Conservation (phyloP, 2,888 invertebrate genomes). For the Scaptomyza cyrtandrae region DNA sequence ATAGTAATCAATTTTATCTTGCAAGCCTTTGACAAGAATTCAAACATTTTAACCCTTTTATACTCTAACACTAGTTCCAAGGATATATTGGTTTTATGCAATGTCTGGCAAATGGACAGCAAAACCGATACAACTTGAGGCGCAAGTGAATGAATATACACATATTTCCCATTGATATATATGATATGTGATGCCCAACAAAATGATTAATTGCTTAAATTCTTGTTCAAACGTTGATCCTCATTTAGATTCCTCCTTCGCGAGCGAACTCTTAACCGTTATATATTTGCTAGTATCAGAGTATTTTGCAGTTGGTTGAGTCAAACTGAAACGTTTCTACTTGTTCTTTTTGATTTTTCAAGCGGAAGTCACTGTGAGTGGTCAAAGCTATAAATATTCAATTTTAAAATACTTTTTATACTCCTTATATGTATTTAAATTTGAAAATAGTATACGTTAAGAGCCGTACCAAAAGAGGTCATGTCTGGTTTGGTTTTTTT, state of each 20-base stretch:
- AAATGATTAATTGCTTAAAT: too few species aligned
- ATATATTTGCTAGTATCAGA: neutral
- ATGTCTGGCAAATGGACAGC: neutral
- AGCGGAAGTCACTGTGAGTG: conserved; percentile 48
- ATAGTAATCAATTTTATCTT: conserved; percentile 39
- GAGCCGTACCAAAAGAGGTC: too few species aligned
- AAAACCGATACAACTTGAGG: too few species aligned
- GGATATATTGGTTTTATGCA: neutral
- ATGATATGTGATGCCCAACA: too few species aligned
- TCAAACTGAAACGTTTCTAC: neutral
- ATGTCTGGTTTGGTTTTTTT: too few species aligned
- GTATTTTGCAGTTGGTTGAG: neutral
- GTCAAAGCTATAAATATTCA: conserved; percentile 23
- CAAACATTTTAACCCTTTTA: conserved; percentile 63
- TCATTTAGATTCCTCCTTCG: too few species aligned
- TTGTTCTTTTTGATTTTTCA: conserved; percentile 51
- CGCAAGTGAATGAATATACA: too few species aligned
- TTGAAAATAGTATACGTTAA: neutral
- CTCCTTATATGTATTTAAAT: neutral
- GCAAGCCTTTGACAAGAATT: conserved; percentile 44
- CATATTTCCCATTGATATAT: too few species aligned
- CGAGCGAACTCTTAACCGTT: too few species aligned
- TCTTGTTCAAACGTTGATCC: too few species aligned
- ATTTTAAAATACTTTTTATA: conserved; percentile 19
- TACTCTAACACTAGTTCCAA: neutral